Base-by-base conservation (phyloP, 2,113 vertebrate genomes). In the Centrocercus urophasianus region DNA sequence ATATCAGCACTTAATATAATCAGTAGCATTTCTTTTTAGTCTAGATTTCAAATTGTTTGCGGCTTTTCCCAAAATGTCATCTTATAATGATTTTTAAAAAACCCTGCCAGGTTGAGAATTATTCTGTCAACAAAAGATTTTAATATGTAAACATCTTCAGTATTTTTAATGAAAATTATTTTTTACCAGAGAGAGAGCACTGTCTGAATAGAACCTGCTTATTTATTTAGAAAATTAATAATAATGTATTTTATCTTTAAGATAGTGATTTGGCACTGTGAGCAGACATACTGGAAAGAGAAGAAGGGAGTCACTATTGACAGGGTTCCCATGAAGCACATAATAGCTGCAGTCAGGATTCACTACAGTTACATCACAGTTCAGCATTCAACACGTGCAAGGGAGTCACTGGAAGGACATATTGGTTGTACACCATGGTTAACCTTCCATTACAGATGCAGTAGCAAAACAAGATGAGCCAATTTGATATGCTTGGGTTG, bases 31-130 rank as follows among this genome's bases (percentile, higher is more conserved):
- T 18, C n/a, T 14, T 88, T 82, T 86, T 73, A 54, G 13, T 69
- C 89, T 71, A 82, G 4, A 50, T 83, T 94, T 90, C 93, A 83
- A 86, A 81, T 60, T 76, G 63, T 83, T 86, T 83, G 43, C 22
- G 79, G 13, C 27, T 92, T 71, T 71, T 71, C 34, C 12, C 57
- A 47, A 72, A 52, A 48, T 92, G 59, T 59, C 21, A 77, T 45
- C 83, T 61, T 90, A 74, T 24, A 67, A 48, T 27, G 45, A 83
- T 75, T 86, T 59, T 79, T 88, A 28, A 95, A 64, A 92, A 86
- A 42, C 25, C 79, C 34, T 70, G 19, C 6, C 16, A 30, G 47
- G 56, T 65, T 79, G 67, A 83, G 48, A 95, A 83, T 72, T 47
- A 63, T 88, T 93, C n/a, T 19, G 43, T 17, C 21, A 93, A 50